Conservation (phyloP, 1,140 invertebrate species). For the Glomeris maerens region DNA sequence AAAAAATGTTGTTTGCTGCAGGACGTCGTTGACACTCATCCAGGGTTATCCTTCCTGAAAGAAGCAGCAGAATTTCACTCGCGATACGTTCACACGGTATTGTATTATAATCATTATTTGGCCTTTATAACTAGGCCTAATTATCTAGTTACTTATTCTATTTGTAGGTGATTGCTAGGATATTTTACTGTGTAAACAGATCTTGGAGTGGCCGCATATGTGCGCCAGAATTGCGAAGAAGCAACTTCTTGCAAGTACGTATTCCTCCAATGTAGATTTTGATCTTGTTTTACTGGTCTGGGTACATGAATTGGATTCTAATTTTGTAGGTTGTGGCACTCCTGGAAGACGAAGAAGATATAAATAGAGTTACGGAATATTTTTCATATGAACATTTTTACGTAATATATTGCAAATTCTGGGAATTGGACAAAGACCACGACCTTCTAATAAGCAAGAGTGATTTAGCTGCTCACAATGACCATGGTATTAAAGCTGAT, state of each 20-base stretch:
- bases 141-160: conserved; percentile 5
- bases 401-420: conserved; percentile 99
- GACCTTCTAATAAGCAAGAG: conserved; percentile 87
- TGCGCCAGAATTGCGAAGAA: conserved; percentile 72
- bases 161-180: conserved; percentile 80
- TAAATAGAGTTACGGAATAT: conserved; percentile 88
- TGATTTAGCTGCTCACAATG: conserved; percentile 87
- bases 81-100: conserved; percentile 89
- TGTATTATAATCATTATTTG: no score
- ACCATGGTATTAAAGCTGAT: conserved; percentile 55
- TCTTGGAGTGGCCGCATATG: conserved; percentile 92
- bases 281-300: background rate
- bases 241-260: conserved; percentile 59
- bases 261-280: conserved; percentile 21
- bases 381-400: conserved; percentile 99
- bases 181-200: conserved; percentile 95
- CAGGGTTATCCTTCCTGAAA: conserved; percentile 88
- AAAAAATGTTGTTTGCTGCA: conserved; percentile 40
- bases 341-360: conserved; percentile 77
- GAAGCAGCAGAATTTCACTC: conserved; percentile 98
- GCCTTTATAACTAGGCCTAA: background rate
- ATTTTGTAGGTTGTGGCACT: conserved; percentile 26
- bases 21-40: conserved; percentile 99
- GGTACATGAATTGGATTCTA: background rate
- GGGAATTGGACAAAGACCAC: conserved; percentile 97